These are phyloP conservation scores for Hoplodrina blanda DNA, from an alignment of 2,888 invertebrate genomes.

Conservation along the genomic window DNA sequence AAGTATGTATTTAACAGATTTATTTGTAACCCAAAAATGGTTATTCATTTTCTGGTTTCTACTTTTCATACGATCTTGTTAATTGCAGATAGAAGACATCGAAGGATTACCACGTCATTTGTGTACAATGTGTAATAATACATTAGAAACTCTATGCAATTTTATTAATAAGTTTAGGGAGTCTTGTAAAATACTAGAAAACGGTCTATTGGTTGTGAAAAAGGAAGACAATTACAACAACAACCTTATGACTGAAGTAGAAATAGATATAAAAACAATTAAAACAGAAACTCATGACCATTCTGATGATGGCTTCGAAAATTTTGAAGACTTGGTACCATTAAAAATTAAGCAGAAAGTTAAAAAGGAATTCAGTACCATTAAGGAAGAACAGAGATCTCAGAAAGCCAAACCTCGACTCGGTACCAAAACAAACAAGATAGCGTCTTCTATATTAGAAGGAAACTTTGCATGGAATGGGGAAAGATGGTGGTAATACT, in stretches of 20 bases:
- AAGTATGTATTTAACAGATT: conserved; percentile 67
- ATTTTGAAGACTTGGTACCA: conserved; percentile 67
- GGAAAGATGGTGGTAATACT: conserved; percentile 83
- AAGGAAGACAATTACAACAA: conserved; percentile 67
- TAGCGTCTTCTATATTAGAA: conserved; percentile 84
- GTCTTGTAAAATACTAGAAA: conserved; percentile 75
- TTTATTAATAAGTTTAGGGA: conserved; percentile 81
- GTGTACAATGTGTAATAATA: conserved; percentile 77
- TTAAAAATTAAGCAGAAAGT: conserved; percentile 55
- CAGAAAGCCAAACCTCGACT: conserved; percentile 48
- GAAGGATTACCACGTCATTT: conserved; percentile 82
- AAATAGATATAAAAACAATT: conserved; percentile 67
- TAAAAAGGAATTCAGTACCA: conserved; percentile 54
- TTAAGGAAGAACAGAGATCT: conserved; percentile 56
- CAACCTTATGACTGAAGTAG: conserved; percentile 59
- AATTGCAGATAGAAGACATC: conserved; percentile 81
- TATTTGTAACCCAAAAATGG: not conserved
- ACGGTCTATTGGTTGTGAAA: conserved; percentile 73
- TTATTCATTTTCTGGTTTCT: not conserved
- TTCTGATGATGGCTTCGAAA: conserved; percentile 62
- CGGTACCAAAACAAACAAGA: conserved; percentile 71
- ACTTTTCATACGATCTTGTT: conserved; percentile 13
- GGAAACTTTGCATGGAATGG: conserved; percentile 84
- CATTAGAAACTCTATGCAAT: conserved; percentile 72
- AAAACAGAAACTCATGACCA: conserved; percentile 70